Percentiles rank a stretch among this genome's conserved stretches.
These are phyloP conservation scores for Halcyon leucocephala DNA, from an alignment of 2,797 vertebrate genomes.

Conservation along the genomic window DNA sequence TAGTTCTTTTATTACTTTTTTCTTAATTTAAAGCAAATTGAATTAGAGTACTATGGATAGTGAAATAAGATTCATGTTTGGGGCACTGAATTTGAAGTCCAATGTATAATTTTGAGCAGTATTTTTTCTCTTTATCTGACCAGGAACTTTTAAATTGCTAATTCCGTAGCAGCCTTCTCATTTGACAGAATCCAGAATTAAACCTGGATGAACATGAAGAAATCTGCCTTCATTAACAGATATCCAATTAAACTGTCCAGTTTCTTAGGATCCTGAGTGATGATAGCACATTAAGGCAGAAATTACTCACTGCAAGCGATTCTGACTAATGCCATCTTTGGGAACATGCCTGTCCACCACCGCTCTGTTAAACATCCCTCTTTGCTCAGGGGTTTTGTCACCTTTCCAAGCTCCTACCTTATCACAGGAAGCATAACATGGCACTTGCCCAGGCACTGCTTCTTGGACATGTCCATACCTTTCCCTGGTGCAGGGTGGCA, in stretches of 20 bases:
- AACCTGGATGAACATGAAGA: background rate
- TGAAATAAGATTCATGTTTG: background rate
- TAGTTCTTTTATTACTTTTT: background rate
- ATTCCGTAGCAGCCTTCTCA: background rate
- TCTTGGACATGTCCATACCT: rapidly evolving
- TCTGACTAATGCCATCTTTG: background rate
- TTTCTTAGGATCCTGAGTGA: slow-evolving; percentile 7
- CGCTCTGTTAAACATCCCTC: background rate
- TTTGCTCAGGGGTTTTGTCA: background rate
- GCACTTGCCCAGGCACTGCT: background rate
- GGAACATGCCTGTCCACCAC: background rate
- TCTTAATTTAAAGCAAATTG: background rate
- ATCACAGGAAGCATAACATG: background rate
- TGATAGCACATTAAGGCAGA: background rate
- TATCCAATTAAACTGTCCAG: slow-evolving; percentile 27
- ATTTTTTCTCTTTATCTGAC: background rate
- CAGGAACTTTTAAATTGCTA: background rate
- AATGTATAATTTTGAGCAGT: background rate
- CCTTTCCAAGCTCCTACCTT: background rate
- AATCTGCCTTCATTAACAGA: slow-evolving; percentile 34
- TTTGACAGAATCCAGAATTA: slow-evolving; percentile 26
- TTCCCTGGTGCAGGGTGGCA: background rate
- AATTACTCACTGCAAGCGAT: background rate
- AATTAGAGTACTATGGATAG: background rate
- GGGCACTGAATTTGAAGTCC: background rate